These are phyloP conservation scores for Periplaneta americana DNA, from an alignment of 1,140 invertebrate genomes.

Conservation along the genomic window DNA sequence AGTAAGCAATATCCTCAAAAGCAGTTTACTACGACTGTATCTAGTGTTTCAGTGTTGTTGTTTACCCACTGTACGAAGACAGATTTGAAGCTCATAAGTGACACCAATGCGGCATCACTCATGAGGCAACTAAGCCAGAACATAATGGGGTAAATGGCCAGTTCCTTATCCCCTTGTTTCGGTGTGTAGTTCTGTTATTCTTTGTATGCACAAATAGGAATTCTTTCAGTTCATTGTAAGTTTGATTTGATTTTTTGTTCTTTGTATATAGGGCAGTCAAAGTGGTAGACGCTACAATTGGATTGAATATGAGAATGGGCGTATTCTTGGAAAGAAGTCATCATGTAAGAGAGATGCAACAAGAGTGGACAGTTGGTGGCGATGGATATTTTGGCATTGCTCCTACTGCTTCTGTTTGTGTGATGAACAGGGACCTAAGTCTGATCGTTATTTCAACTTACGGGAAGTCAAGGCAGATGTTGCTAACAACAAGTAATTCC, in stretches of 20 bases:
- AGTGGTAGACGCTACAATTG: slow-evolving; percentile 70
- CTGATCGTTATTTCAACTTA: slow-evolving; percentile 77
- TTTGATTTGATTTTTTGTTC: neutral
- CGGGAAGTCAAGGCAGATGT: slow-evolving; percentile 55
- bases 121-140: no score
- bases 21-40: no score
- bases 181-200: no score
- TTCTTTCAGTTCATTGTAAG: no score
- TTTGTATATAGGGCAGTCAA: slow-evolving; percentile 15
- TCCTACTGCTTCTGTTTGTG: slow-evolving; percentile 86
- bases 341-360: slow-evolving; percentile 50
- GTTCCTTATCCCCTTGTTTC: no score
- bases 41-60: no score
- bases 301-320: slow-evolving; percentile 77
- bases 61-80: no score
- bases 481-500: slow-evolving; percentile 71
- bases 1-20: no score
- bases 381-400: slow-evolving; percentile 76
- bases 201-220: no score
- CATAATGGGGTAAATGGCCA: no score
- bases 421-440: slow-evolving; percentile 62
- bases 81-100: no score
- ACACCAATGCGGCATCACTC: no score
- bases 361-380: slow-evolving; percentile 85
- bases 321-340: slow-evolving; percentile 51